These are phyloP conservation scores for Chloroceryle amazona DNA, from an alignment of 2,797 vertebrate genomes.

Conservation along the genomic window DNA sequence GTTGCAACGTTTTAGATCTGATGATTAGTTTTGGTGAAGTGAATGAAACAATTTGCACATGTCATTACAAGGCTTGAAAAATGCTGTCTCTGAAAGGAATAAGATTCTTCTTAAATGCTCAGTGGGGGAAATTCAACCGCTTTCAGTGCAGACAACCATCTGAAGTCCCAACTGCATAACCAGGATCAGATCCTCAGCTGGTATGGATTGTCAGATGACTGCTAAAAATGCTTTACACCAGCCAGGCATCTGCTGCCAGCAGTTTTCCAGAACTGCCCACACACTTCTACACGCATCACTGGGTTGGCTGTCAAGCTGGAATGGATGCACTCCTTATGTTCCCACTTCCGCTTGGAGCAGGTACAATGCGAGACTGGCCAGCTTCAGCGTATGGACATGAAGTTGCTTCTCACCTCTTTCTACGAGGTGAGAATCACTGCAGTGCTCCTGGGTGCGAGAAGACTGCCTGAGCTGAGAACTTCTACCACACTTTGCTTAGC, in stretches of 20 bases:
- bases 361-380: rapidly evolving
- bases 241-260: background rate
- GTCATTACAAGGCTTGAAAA: background rate
- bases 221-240: background rate
- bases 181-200: background rate
- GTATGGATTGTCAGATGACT: rapidly evolving
- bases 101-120: background rate
- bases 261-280: background rate
- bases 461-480: background rate
- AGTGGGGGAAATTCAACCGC: background rate
- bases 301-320: background rate
- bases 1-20: background rate
- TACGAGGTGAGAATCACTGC: background rate
- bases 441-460: rapidly evolving
- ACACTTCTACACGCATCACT: background rate
- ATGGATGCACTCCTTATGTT: background rate
- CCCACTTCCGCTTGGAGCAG: background rate
- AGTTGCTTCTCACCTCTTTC: background rate
- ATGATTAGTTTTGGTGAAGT: background rate
- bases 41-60: background rate
- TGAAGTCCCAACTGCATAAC: background rate
- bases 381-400: rapidly evolving
- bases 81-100: background rate
- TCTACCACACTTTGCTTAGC: background rate
- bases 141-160: background rate